phyloP scores from a whole-genome alignment of 2,888 invertebrate species.

The Anorthoa munda region DNA sequence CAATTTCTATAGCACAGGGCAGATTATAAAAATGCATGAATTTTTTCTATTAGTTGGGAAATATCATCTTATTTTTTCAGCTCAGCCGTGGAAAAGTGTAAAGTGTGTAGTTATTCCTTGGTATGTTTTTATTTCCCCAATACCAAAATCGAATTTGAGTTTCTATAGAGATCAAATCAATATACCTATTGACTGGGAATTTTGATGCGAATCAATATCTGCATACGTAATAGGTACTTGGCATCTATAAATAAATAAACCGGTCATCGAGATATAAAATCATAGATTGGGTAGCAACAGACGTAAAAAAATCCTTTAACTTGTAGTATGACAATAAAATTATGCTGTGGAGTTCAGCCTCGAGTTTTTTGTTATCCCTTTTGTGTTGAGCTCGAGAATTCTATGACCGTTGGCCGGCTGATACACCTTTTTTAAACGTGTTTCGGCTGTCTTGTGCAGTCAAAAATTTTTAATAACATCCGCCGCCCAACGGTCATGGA shows the following conservation, averaged over 20 bases:
- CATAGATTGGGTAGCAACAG: not conserved
- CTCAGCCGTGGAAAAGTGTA: not conserved
- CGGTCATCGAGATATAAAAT: not conserved
- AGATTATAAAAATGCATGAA: not conserved
- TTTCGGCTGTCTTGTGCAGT: not conserved
- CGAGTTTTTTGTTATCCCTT: not conserved
- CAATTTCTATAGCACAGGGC: not conserved
- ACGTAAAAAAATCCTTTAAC: not conserved
- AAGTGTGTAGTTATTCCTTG: no score
- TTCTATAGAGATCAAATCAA: not conserved
- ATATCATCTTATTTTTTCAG: not conserved
- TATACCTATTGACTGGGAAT: not conserved
- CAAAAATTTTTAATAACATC: no score
- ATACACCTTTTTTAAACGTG: constrained; percentile 7
- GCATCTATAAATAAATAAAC: constrained; percentile 12
- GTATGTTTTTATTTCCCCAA: no score
- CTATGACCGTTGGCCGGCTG: not conserved
- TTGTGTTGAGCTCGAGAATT: not conserved
- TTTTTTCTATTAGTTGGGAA: constrained; percentile 5
- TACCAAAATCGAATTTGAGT: not conserved
- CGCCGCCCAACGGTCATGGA: no score
- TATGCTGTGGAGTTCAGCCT: not conserved
- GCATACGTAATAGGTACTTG: constrained; percentile 15
- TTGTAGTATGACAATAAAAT: not conserved
- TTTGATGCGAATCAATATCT: not conserved